Base-by-base conservation (phyloP, 2,113 vertebrate genomes). In the Eptesicus fuscus region DNA sequence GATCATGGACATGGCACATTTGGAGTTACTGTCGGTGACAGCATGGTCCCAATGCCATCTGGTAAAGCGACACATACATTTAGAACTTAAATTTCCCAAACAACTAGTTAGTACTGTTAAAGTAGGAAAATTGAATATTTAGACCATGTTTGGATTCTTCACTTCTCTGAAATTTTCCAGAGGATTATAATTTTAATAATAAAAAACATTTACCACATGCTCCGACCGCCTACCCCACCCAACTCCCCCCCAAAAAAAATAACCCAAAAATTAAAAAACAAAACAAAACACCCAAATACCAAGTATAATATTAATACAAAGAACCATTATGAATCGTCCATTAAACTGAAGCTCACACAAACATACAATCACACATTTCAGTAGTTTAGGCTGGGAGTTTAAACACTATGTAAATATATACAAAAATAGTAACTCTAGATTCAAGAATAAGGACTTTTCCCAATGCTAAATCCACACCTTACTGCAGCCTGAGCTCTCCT, bases 301-400 rank as follows among this genome's bases (percentile, higher is more conserved):
- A 96, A 95, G 77, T 95, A 94, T 95, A 97, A 63, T 2, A 53
- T 95, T 95, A 73, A 79, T 93, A 97, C 90, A 91, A 92, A 98
- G 97, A 92, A 97, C 96, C 94, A 95, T 95, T 94, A 97, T 67
- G 94, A 97, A 93, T 95, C 96, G 93, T 92, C 96, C 96, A 95
- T 98, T 97, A 97, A 97, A 97, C 96, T 86, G 95, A 95, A 97
- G 90, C 93, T 98, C 97, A 97, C 97, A 98, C 95, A 97, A 96
- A 98, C 97, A 98, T 98, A 98, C 97, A 98, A 96, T 97, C 97
- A 98, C 98, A 97, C 96, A 97, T 98, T 97, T 98, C 98, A 98
- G 98, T 98, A 98, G 98, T 98, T 98, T 98, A 98, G 97, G 98
- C 97, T 98, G 98, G 97, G 97, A 97, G 96, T 98, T 98, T 98